phyloP scores from a whole-genome alignment of 2,113 vertebrate genomes.

The Micronycteris hirsuta region DNA sequence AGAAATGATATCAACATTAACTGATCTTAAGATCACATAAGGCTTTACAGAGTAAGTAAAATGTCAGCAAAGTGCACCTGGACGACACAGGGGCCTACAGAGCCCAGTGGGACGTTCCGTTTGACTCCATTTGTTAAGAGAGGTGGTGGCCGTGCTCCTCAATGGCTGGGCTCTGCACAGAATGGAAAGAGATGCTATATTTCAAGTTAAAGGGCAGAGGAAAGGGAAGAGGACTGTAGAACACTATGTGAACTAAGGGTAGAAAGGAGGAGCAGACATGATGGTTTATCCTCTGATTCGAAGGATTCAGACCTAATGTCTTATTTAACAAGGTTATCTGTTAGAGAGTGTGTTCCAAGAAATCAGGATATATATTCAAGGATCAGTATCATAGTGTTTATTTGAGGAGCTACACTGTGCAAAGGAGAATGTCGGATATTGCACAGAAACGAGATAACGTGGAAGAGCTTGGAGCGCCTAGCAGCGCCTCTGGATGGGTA shows the following conservation, averaged over 20 bases:
- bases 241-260: neutral
- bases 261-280: neutral
- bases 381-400: neutral
- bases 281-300: neutral
- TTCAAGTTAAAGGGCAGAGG: neutral
- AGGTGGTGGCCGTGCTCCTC: neutral
- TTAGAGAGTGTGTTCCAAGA: neutral
- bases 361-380: neutral
- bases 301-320: neutral
- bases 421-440: neutral
- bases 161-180: neutral
- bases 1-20: neutral
- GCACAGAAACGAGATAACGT: neutral
- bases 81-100: neutral
- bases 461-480: neutral
- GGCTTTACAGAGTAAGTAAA: neutral
- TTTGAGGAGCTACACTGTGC: neutral
- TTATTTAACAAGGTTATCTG: neutral
- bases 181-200: neutral
- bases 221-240: neutral
- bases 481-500: neutral
- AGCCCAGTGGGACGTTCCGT: neutral
- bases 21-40: neutral
- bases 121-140: neutral
- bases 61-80: neutral